A percentile compares a stretch with the other conserved stretches of the same genome.
phyloP scores from a whole-genome alignment of 2,113 vertebrate species.

The Tragulus kanchil region DNA sequence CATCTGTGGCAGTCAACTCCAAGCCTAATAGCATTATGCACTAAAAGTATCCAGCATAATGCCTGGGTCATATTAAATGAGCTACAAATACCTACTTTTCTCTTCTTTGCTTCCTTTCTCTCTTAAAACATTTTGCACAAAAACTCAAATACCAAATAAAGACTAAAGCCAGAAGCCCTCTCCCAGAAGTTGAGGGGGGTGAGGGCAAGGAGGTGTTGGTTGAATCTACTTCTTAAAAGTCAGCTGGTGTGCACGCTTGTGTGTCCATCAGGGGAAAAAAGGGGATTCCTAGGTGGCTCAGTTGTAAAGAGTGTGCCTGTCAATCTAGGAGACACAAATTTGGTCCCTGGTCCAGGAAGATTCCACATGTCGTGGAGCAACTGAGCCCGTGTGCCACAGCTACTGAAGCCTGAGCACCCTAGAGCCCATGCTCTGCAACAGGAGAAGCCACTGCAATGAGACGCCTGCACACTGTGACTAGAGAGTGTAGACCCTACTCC shows the following conservation, averaged over 20 bases:
- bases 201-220: background rate
- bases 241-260: background rate
- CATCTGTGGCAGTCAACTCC: background rate
- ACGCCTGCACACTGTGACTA: background rate
- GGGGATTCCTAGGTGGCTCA: background rate
- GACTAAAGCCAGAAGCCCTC: background rate
- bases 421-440: background rate
- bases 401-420: background rate
- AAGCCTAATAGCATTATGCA: background rate
- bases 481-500: background rate
- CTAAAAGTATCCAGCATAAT: background rate
- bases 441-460: background rate
- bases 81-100: background rate
- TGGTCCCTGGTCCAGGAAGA: background rate
- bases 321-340: background rate
- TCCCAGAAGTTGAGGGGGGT: background rate
- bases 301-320: background rate
- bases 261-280: background rate
- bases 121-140: constrained; percentile 19
- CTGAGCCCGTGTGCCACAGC: background rate
- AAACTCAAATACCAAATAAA: background rate
- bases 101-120: background rate
- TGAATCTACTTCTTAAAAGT: background rate
- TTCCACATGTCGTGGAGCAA: background rate
- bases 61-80: background rate